Base-by-base conservation (phyloP, 2,113 vertebrate genomes). In the Barbus barbus region DNA sequence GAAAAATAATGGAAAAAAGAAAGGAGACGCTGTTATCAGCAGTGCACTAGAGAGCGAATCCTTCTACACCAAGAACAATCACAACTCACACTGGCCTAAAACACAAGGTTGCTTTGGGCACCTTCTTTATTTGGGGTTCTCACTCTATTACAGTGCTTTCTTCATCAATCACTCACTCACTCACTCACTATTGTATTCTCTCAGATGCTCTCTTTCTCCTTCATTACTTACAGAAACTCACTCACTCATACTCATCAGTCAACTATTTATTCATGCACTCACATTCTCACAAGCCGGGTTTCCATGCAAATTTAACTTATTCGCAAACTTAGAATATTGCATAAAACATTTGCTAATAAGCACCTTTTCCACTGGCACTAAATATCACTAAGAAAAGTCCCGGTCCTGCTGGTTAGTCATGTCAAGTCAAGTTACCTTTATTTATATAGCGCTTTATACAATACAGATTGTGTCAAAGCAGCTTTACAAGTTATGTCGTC, bases 1-100 rank as follows among this genome's bases (percentile, higher is more conserved):
- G 82, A 82, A 79, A 83, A 86, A 51, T 46, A 71, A 63, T 67
- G 79, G 48, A 81, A 83, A 82, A 74, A 67, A 33, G 38, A 67
- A 24, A 60, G 28, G 48, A 36, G 53, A 78, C 14, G 6, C 28
- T 88, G 81, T 84, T 80, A 84, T 79, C 84, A 78, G 51, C 31
- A 46, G 58, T 67, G 33, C 58, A 31, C 38, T 72, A 72, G 73
- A 84, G 73, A 74, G 74, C 33, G 11, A 24, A 22, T 14, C 24
- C 82, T 78, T 28, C 56, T 84, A 36, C 46, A 69, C 33, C 16
- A 14, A 86, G 22, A 84, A 82, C 83, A 78, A 83, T 79, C 31
- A 53, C 18, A 58, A 24, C 18, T 51, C 53, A 58, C 51, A 22
- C 46, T 22, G 51, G 14, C 61, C 41, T 58, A 26, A 86, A 83